Evolutionary conservation across 2,113 vertebrate genomes (phyloP), one percentile per base, ranked within the genome.

Genomic region (Triplophysa dalaica): DNA sequence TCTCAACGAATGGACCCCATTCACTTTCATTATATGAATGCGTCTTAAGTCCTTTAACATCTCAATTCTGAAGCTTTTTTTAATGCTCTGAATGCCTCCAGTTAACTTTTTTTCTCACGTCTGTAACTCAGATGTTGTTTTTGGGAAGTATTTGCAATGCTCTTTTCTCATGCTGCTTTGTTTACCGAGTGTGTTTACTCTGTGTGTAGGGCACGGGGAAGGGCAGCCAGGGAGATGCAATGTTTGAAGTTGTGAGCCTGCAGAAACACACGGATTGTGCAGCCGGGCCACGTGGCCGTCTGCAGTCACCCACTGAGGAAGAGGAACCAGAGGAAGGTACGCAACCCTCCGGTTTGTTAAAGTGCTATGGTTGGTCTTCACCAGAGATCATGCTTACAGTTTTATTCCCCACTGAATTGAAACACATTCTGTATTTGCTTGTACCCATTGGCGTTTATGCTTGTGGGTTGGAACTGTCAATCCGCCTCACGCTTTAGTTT

Each of bases 191-290:
- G 50, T 82, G 65, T 77, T 70, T 68, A 61, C 29, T 69, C 17
- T 84, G 45, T 75, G 52, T 81, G 82, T 86, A 98, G 95, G 92
- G 90, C 82, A 90, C 93, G 79, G 93, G 93, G 26, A 94, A 93
- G 89, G 86, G 85, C 82, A 92, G 92, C 62, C 83, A 93, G 60
- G 95, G 94, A 69, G 98, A 98, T 70, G 91, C 93, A 2, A 95
- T 99, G 82, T 98, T 95, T 81, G 98, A 98, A 88, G 96, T 99
- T 85, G 92, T 95, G 85, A 98, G 95, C 87, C 93, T 99, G 50
- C 95, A 96, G 84, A 93, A 95, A 80, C 93, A 96, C 81, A 94
- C 94, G 22, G 95, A 97, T 81, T 93, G 90, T 87, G 92, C 90
- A 74, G 84, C 88, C 0, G 93, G 93, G 88, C 90, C 85, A 14